Conservation (phyloP, 2,113 vertebrate genomes). For the Hemiprocne comata region DNA sequence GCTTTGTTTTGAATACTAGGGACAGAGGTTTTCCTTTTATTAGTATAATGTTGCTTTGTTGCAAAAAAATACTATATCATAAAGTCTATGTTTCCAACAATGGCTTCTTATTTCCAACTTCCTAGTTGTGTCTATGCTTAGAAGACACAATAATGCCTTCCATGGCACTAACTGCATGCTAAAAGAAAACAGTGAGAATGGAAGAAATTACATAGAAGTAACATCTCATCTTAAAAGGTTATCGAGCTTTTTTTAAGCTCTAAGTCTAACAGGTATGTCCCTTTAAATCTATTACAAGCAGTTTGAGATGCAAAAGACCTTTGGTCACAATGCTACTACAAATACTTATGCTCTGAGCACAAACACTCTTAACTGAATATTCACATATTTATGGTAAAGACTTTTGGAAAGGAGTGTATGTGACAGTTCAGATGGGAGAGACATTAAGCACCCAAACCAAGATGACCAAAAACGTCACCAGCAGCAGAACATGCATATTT, state of each 20-base stretch:
- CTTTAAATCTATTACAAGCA: background rate
- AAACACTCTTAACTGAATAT: background rate
- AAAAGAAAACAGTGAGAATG: background rate
- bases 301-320: background rate
- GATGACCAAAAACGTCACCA: background rate
- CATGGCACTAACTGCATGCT: background rate
- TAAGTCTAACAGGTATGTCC: background rate
- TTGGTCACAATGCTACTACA: background rate
- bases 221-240: background rate
- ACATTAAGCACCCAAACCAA: background rate
- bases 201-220: background rate
- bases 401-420: background rate
- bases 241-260: background rate
- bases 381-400: background rate
- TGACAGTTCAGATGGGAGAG: background rate
- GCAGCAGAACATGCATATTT: background rate
- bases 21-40: background rate
- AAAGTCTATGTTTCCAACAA: background rate
- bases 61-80: background rate
- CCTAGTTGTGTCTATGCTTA: background rate
- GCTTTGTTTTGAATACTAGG: background rate
- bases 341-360: background rate
- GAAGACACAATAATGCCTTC: background rate
- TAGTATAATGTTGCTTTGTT: background rate
- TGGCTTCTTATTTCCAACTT: background rate